Percentiles rank a stretch among this genome's conserved stretches.
Conservation (phyloP, 2,888 invertebrate species). For the Zelleria hepariella region DNA sequence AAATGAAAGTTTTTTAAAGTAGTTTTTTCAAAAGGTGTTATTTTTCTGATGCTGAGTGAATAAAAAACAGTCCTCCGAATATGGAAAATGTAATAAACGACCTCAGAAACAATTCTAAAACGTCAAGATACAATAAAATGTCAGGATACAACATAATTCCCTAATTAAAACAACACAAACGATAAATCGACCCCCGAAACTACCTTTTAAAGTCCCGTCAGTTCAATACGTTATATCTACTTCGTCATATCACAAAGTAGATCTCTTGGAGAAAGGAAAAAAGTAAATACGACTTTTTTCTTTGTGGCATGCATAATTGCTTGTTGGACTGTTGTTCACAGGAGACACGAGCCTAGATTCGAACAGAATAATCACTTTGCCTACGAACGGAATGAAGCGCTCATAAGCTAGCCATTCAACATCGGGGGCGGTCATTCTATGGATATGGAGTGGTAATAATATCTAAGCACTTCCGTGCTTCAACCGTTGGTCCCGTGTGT, state of each 20-base stretch:
- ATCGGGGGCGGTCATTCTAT: too few species aligned
- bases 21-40: too few species aligned
- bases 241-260: constrained; percentile 1
- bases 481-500: too few species aligned
- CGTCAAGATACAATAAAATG: neutral
- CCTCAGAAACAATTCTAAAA: neutral
- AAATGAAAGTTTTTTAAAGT: too few species aligned
- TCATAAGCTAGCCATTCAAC: too few species aligned
- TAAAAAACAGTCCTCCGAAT: too few species aligned
- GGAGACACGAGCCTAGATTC: neutral
- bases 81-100: too few species aligned
- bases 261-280: neutral
- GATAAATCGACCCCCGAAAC: neutral
- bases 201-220: neutral
- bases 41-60: too few species aligned
- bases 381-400: too few species aligned
- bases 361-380: neutral
- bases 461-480: too few species aligned
- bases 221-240: neutral
- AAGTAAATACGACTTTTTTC: neutral
- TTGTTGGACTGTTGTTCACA: neutral
- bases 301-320: neutral
- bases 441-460: too few species aligned
- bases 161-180: constrained; percentile 5
- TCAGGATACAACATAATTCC: neutral